Conservation (phyloP, 2,797 vertebrate genomes). For the Mallotus villosus region DNA sequence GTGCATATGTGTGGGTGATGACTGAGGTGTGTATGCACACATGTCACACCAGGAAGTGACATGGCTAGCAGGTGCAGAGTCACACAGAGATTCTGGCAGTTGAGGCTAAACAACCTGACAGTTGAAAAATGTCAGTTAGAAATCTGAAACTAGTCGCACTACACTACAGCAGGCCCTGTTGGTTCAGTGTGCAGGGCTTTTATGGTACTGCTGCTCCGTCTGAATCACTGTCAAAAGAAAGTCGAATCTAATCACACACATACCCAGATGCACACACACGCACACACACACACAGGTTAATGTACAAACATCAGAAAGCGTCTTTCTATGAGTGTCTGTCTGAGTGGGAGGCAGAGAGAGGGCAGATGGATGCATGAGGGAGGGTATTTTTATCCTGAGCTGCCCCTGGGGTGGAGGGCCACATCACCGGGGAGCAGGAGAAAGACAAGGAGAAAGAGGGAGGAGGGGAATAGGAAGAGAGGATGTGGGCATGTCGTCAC, state of each 20-base stretch:
- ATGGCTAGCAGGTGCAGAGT: slow-evolving; percentile 46
- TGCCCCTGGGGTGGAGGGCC: slow-evolving; percentile 36
- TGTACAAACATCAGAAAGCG: neutral
- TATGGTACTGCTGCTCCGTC: slow-evolving; percentile 27
- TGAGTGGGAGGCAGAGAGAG: slow-evolving; percentile 7
- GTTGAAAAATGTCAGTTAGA: slow-evolving; percentile 36
- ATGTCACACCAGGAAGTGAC: slow-evolving; percentile 23
- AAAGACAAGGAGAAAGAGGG: neutral
- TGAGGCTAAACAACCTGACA: slow-evolving; percentile 40
- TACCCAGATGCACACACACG: slow-evolving; percentile 14
- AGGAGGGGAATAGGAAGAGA: neutral
- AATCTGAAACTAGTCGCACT: neutral
- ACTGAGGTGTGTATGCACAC: neutral
- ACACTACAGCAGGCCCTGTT: slow-evolving; percentile 23
- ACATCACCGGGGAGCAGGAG: slow-evolving; percentile 42
- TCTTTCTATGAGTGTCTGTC: slow-evolving; percentile 34
- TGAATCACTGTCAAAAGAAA: slow-evolving; percentile 49
- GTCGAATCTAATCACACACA: slow-evolving; percentile 26
- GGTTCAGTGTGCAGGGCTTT: slow-evolving; percentile 16
- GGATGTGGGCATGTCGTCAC: slow-evolving; percentile 50
- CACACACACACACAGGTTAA: slow-evolving; percentile 5
- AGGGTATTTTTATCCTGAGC: slow-evolving; percentile 60
- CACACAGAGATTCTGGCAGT: slow-evolving; percentile 12
- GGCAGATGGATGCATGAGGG: slow-evolving; percentile 51
- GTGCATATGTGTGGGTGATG: neutral